phyloP scores from a whole-genome alignment of 2,113 vertebrate genomes.

The Sturnira hondurensis region DNA sequence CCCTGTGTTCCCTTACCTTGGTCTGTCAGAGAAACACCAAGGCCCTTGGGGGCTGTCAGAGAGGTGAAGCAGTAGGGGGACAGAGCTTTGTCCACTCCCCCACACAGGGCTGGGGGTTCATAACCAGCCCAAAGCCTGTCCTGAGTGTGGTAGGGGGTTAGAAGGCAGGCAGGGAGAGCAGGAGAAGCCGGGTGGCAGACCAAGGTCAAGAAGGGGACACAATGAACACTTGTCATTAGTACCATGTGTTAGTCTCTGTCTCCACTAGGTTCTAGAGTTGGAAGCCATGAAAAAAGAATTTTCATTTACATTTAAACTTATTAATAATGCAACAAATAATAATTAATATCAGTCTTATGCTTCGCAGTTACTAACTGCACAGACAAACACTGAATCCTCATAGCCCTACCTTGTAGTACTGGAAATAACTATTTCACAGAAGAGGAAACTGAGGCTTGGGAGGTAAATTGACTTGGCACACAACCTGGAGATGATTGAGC shows the following conservation, averaged over 20 bases:
- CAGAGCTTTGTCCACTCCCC: neutral
- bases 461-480: neutral
- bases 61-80: neutral
- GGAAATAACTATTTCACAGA: neutral
- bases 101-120: neutral
- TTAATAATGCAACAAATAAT: neutral
- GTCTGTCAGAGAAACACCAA: conserved; percentile 28
- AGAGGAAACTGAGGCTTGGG: neutral
- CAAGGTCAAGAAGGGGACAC: neutral
- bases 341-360: neutral
- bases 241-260: neutral
- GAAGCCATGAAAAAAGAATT: neutral
- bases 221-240: neutral
- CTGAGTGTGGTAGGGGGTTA: neutral
- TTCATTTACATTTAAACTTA: neutral
- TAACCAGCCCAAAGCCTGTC: neutral
- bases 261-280: neutral
- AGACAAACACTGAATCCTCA: neutral
- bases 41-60: neutral
- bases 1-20: neutral
- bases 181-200: neutral
- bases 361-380: neutral
- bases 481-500: neutral
- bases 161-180: neutral
- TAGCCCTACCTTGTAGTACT: neutral